Evolutionary conservation across 1,140 invertebrate genomes (phyloP).

Genomic region (Pararge aegeria): DNA sequence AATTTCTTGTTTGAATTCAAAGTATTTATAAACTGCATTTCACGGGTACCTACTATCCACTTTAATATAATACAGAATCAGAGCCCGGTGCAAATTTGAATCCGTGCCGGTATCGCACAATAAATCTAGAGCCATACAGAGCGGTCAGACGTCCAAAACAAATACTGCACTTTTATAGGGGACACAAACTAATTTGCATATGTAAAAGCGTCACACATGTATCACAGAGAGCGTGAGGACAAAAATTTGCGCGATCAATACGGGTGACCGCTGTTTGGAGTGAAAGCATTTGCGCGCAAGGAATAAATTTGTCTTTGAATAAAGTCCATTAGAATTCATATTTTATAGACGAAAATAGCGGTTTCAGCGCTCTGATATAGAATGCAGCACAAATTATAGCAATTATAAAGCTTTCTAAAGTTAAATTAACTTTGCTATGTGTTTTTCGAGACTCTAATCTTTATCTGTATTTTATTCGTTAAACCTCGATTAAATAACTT

Average conservation of each 20-base stretch:
- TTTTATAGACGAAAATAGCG: no score
- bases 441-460: no score
- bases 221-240: constrained; percentile 39
- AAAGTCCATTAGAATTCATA: neutral
- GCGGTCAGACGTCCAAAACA: constrained; percentile 65
- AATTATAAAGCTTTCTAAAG: no score
- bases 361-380: no score
- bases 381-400: no score
- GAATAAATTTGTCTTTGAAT: constrained; percentile 2
- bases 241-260: constrained; percentile 30
- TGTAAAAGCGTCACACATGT: constrained; percentile 63
- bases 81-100: constrained; percentile 33
- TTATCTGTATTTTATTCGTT: no score
- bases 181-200: constrained; percentile 71
- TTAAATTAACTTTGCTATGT: no score
- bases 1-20: no score
- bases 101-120: constrained; percentile 36
- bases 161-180: constrained; percentile 61
- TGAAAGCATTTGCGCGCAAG: neutral
- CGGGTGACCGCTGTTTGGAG: constrained; percentile 10
- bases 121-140: constrained; percentile 56
- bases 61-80: constrained; percentile 6
- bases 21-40: no score
- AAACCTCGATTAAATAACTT: no score
- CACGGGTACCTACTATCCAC: neutral